phyloP scores from a whole-genome alignment of 2,113 vertebrate species.

The Ceuthmochares aereus region DNA sequence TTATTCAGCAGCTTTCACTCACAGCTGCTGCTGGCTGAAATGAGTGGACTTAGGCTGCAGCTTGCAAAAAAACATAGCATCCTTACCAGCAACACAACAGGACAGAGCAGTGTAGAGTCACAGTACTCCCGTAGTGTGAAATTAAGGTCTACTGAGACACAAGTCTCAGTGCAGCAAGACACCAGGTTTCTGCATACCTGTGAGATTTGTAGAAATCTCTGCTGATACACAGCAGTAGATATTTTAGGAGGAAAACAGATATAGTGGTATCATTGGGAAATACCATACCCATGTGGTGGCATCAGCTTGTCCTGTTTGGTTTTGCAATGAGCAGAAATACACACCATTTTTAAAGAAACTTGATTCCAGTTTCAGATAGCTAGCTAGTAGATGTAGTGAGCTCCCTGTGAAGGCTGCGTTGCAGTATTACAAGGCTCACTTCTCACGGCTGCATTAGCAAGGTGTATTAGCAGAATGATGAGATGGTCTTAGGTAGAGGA shows the following conservation, averaged over 20 bases:
- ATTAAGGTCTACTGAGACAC: neutral
- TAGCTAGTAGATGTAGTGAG: neutral
- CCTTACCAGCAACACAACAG: neutral
- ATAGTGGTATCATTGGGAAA: neutral
- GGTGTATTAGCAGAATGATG: neutral
- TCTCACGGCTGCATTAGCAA: neutral
- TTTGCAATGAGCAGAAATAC: neutral
- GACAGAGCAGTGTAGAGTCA: neutral
- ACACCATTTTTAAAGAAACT: neutral
- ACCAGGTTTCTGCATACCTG: neutral
- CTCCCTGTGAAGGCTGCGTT: neutral
- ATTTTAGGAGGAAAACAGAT: neutral
- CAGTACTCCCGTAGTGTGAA: neutral
- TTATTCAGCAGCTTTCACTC: neutral
- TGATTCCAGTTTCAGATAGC: neutral
- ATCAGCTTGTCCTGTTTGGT: neutral
- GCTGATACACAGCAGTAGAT: neutral
- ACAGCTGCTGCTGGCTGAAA: neutral
- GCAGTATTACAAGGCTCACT: neutral
- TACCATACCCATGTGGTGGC: neutral
- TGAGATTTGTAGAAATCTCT: neutral
- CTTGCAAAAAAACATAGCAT: neutral
- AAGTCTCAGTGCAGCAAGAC: neutral
- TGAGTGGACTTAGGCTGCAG: neutral
- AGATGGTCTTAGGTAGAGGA: neutral